Percentiles rank a stretch among this genome's conserved stretches.
Conservation (phyloP, 2,888 invertebrate genomes). For the Capitulum mitella region DNA sequence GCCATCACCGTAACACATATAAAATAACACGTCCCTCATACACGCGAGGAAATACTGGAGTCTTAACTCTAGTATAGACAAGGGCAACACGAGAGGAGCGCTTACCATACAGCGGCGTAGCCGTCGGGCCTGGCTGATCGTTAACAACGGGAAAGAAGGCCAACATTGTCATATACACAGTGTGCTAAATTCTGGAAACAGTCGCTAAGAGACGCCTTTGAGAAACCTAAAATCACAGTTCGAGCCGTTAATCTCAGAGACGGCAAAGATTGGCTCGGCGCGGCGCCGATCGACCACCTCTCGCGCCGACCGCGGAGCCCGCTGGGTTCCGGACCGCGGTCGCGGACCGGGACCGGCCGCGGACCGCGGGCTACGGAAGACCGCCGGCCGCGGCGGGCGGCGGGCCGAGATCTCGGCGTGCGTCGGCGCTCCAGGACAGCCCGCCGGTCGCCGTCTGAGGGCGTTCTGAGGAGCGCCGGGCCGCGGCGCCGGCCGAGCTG, state of each 20-base stretch:
- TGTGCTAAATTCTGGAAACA: neutral
- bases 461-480: no score
- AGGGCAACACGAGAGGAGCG: neutral
- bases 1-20: neutral
- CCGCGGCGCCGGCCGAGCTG: no score
- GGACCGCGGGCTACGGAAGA: no score
- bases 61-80: neutral
- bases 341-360: no score
- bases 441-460: no score
- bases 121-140: neutral
- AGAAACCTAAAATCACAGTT: constrained; percentile 3
- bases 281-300: no score
- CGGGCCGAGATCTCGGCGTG: no score
- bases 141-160: neutral
- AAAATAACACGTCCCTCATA: neutral
- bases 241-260: neutral
- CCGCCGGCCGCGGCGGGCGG: no score
- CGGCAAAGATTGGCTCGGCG: neutral
- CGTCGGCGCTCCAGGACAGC: no score
- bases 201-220: neutral
- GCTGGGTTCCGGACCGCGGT: no score
- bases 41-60: neutral
- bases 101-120: neutral
- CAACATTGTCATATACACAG: neutral
- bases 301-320: no score